Evolutionary conservation across 2,797 vertebrate species (phyloP).

Genomic region (Galagoides demidoff): DNA sequence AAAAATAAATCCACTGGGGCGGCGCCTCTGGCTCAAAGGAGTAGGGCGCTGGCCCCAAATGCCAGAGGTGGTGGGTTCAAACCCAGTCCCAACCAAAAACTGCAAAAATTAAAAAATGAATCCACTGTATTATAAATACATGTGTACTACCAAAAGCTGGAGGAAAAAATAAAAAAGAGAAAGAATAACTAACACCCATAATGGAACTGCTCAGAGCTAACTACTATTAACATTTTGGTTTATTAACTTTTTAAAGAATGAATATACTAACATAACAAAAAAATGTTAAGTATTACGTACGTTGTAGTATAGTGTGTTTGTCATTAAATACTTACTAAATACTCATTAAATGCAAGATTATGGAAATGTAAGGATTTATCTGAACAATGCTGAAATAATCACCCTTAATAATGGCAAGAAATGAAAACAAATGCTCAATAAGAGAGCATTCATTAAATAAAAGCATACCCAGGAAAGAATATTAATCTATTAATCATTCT

Average conservation of each 20-base stretch:
- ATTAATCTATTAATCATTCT: background rate
- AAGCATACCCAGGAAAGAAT: background rate
- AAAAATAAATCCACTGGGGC: background rate
- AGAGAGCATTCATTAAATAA: background rate
- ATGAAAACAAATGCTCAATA: background rate
- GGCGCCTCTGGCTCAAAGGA: too few relatives aligned
- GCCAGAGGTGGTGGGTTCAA: too few relatives aligned
- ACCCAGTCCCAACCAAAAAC: too few relatives aligned
- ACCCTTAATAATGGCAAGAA: background rate
- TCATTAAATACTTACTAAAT: background rate
- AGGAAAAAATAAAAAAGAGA: background rate
- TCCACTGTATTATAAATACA: background rate
- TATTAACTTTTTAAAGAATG: background rate
- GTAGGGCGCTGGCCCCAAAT: too few relatives aligned
- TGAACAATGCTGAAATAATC: background rate
- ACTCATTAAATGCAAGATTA: slow-evolving; percentile 2
- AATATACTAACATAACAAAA: background rate
- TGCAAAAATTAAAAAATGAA: background rate
- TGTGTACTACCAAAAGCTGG: background rate
- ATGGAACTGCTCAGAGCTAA: slow-evolving; percentile 30
- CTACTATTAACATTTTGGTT: background rate
- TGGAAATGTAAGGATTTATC: slow-evolving; percentile 20
- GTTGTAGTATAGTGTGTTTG: background rate
- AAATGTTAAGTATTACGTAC: background rate
- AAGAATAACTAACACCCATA: background rate